Conservation (phyloP, 2,888 invertebrate species). For the Trachelus tabidus region DNA sequence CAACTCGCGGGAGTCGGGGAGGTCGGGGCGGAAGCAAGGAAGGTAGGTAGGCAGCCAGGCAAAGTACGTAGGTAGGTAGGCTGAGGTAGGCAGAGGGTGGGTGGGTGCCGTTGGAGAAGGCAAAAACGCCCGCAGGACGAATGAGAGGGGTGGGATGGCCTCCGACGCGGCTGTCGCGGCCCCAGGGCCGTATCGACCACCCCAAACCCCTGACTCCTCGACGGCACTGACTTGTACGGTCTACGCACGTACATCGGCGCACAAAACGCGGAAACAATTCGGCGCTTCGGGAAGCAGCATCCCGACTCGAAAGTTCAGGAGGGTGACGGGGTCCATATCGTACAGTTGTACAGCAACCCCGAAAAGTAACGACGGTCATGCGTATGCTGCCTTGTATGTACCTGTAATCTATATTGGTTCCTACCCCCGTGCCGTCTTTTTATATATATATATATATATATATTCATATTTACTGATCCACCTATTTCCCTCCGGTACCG, state of each 20-base stretch:
- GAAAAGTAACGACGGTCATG: too few relatives aligned
- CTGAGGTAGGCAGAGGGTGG: constrained; percentile 16
- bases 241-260: constrained; percentile 7
- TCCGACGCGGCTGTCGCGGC: constrained; percentile 59
- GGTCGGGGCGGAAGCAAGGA: constrained; percentile 13
- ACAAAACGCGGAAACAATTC: constrained; percentile 4
- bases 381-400: too few relatives aligned
- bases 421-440: too few relatives aligned
- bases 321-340: too few relatives aligned
- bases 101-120: constrained; percentile 34
- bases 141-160: constrained; percentile 50
- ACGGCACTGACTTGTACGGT: constrained; percentile 23
- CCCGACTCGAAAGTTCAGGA: too few relatives aligned
- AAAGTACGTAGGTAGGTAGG: constrained; percentile 17
- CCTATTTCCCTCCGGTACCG: too few relatives aligned
- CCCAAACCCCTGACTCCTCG: constrained; percentile 36
- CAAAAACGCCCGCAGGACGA: constrained; percentile 61
- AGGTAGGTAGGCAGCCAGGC: constrained; percentile 29
- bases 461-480: too few relatives aligned
- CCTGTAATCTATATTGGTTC: too few relatives aligned
- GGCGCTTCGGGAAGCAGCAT: neutral
- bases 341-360: too few relatives aligned
- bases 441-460: too few relatives aligned
- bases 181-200: constrained; percentile 62
- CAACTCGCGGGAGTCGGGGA: constrained; percentile 9